Conservation (phyloP, 2,113 vertebrate genomes). For the Strix aluco region DNA sequence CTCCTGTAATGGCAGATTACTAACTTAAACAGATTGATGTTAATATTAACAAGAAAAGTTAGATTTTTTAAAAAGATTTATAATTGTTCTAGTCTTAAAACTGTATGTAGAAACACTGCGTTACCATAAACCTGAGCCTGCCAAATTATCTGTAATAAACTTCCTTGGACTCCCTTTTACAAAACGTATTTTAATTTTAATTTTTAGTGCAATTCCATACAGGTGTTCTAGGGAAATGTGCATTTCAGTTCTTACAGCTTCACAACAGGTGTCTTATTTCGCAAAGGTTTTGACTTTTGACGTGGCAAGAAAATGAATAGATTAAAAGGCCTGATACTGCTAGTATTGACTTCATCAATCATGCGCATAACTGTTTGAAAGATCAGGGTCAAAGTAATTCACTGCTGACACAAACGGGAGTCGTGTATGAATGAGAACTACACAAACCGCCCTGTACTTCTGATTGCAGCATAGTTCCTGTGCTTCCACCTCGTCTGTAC, state of each 20-base stretch:
- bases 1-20: slow-evolving; percentile 71
- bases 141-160: slow-evolving; percentile 16
- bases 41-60: slow-evolving; percentile 70
- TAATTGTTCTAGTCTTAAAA: slow-evolving; percentile 64
- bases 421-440: neutral
- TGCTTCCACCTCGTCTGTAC: neutral
- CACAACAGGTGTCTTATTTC: slow-evolving; percentile 11
- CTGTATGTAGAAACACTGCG: slow-evolving; percentile 50
- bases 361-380: neutral
- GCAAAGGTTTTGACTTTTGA: slow-evolving; percentile 7
- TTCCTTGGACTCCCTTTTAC: neutral
- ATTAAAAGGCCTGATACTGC: neutral
- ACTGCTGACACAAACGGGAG: neutral
- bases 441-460: neutral
- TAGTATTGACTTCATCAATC: slow-evolving; percentile 4
- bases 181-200: neutral
- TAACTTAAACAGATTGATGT: slow-evolving; percentile 71
- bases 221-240: neutral
- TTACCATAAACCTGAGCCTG: slow-evolving; percentile 36
- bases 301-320: neutral
- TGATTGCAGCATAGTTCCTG: neutral
- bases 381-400: neutral
- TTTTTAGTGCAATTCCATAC: slow-evolving; percentile 42
- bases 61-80: slow-evolving; percentile 56
- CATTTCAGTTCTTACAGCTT: neutral